Evolutionary conservation across 2,888 invertebrate species (phyloP), one percentile per base, ranked within the genome.

Genomic region (Lycia hirtaria): DNA sequence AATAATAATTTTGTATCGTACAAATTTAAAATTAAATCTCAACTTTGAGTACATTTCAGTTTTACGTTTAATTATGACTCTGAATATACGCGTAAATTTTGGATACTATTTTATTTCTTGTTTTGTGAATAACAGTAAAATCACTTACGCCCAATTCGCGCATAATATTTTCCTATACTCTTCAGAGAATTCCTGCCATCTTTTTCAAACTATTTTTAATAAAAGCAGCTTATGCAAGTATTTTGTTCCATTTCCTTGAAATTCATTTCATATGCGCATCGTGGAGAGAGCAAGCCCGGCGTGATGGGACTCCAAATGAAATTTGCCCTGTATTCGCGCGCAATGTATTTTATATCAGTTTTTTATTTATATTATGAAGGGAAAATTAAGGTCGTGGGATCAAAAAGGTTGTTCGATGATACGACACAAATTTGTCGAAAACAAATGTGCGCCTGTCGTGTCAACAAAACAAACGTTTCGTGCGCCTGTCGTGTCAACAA

Each of bases 271-370:
- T 58, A 56, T 56, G 64, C 56, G 53, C 57, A 52, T 35, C 55
- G 52, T 43, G 40, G 12, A 44, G 43, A 51, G 33, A 40, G 49
- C 20, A 30, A 58, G 53, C 37, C 20, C 32, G 44, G 17, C 56
- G 54, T 52, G 60, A 56, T 60, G 58, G 53, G 41, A 59, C 58
- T 49, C 35, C 40, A 53, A 65, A 63, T 59, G 58, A 61, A 65
- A 60, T 56, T 58, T 55, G 45, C 54, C 52, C 17, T 60, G 50
- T 56, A 48, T 43, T 41, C 45, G 50, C 35, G 44, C 50, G 65
- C 60, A 53, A 65, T 65, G 65, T 57, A 65, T 63, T 63, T 63
- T 65, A 59, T 59, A 65, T 65, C 47, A 61, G 56, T 44, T 40
- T 38, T 51, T 60, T 63, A 58, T 43, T 47, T 50, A 55, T 61